Evolutionary conservation across 2,113 vertebrate genomes (phyloP).

Genomic region (Nothoprocta pentlandii): DNA sequence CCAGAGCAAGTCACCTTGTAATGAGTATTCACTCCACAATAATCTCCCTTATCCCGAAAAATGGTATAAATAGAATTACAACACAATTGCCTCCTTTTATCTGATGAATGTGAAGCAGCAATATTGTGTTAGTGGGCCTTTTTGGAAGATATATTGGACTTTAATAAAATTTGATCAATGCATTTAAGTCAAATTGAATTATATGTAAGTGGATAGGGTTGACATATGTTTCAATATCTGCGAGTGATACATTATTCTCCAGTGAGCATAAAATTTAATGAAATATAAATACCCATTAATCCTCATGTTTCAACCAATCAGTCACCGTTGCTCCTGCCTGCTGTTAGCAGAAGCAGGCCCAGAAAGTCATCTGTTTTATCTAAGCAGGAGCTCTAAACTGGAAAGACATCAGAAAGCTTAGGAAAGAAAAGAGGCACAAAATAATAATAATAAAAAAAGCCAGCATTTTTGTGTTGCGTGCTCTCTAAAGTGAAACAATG

Average conservation of each 20-base stretch:
- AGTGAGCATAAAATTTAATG: conserved; percentile 94
- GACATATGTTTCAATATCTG: conserved; percentile 98
- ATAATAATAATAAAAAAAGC: conserved; percentile 37
- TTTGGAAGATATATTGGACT: conserved; percentile 90
- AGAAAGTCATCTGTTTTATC: conserved; percentile 93
- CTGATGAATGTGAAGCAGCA: conserved; percentile 81
- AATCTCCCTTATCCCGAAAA: conserved; percentile 67
- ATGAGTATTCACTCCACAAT: conserved; percentile 70
- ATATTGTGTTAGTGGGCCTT: conserved; percentile 82
- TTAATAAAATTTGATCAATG: conserved; percentile 97
- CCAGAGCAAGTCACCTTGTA: conserved; percentile 72
- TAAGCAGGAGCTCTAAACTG: conserved; percentile 86
- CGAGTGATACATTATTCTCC: conserved; percentile 93
- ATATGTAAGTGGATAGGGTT: conserved; percentile 94
- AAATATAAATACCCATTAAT: conserved; percentile 99
- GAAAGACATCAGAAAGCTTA: conserved; percentile 84
- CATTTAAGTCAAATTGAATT: conserved; percentile 97
- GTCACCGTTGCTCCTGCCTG: conserved; percentile 86
- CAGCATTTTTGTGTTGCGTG: conserved; percentile 24
- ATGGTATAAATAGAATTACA: conserved; percentile 80
- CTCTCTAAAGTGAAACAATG: neutral
- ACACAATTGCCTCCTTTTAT: conserved; percentile 77
- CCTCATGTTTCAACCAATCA: conserved; percentile 92
- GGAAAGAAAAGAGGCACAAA: conserved; percentile 50
- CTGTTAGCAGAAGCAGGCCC: conserved; percentile 86